Evolutionary conservation across 2,113 vertebrate genomes (phyloP).

Genomic region (Pseudorasbora parva): DNA sequence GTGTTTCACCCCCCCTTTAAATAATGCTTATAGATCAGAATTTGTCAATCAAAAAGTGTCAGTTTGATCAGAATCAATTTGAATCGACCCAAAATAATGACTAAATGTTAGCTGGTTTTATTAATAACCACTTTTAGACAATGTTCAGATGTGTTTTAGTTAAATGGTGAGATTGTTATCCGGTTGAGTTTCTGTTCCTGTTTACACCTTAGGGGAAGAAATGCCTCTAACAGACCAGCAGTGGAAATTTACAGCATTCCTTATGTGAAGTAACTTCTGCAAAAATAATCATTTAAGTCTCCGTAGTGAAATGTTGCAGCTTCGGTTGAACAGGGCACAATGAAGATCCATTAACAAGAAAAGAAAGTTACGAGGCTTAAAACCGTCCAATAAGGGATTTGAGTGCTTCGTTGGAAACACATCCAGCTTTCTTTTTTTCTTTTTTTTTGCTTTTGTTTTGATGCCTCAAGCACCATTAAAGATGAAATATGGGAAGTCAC

Average conservation of each 20-base stretch:
- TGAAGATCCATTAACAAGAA: background rate
- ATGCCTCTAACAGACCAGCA: background rate
- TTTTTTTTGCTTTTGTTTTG: conserved; percentile 10
- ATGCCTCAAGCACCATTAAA: conserved; percentile 9
- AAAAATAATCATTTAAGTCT: conserved; percentile 12
- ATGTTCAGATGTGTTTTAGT: background rate
- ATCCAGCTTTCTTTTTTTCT: background rate
- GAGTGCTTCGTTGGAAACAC: background rate
- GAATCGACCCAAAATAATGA: background rate
- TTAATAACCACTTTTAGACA: background rate
- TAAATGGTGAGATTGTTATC: background rate
- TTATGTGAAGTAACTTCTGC: background rate
- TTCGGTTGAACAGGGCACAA: background rate
- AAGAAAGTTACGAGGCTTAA: background rate
- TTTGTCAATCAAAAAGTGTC: background rate
- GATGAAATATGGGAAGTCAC: conserved; percentile 36
- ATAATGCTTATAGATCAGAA: background rate
- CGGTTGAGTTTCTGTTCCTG: conserved; percentile 20
- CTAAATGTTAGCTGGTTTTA: background rate
- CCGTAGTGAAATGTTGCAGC: background rate
- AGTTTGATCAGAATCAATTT: background rate
- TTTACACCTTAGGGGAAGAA: conserved; percentile 35
- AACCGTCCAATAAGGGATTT: background rate
- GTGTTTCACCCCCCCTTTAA: too few relatives aligned
- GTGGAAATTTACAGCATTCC: background rate